Base-by-base conservation (phyloP, 1,140 invertebrate genomes). In the Drepana arcuata region DNA sequence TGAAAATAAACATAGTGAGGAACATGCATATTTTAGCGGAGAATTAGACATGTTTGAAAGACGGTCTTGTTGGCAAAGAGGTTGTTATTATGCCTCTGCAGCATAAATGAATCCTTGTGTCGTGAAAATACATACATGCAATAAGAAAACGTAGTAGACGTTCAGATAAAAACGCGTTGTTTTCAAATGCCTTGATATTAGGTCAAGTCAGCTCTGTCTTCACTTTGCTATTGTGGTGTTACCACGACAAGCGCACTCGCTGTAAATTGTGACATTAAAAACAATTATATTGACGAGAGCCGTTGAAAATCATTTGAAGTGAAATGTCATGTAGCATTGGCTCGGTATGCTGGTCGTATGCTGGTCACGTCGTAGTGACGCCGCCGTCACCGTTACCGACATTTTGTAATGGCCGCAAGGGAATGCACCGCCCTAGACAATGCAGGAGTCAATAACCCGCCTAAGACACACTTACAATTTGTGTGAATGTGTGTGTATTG, bases 401-500 rank as follows among this genome's bases (percentile, higher is more conserved):
- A 71, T 71, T 67, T 65, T 70, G 68, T 73, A 69, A 70, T 56
- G 56, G 56, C 48, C 25, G n/a, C 33, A 40, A 61, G 60, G 58
- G 63, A 67, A 64, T 64, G 61, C 54, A 49, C 33, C 41, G 55
- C 50, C 56, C 64, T 66, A 66, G 54, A 64, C 61, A 9, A 21
- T 9, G 18, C 18, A 21, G 18, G 9, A 5, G 18, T 21, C 18
- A 21, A 21, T 9, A 21, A 4, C 18, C 9, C 18, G 18, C 9
- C 4, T 21, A 21, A 9, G 18, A 5, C 4, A 21, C 9, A 21
- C 18, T 4, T 21, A 21, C 4, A 21, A 9, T 21, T n/a, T n/a
- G n/a, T n/a, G n/a, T n/a, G n/a, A n/a, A n/a, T n/a, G n/a, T n/a
- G n/a, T n/a, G n/a, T n/a, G n/a, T n/a, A n/a, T n/a, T n/a, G n/a